Evolutionary conservation across 2,113 vertebrate genomes (phyloP).

Genomic region (Epinephelus moara): DNA sequence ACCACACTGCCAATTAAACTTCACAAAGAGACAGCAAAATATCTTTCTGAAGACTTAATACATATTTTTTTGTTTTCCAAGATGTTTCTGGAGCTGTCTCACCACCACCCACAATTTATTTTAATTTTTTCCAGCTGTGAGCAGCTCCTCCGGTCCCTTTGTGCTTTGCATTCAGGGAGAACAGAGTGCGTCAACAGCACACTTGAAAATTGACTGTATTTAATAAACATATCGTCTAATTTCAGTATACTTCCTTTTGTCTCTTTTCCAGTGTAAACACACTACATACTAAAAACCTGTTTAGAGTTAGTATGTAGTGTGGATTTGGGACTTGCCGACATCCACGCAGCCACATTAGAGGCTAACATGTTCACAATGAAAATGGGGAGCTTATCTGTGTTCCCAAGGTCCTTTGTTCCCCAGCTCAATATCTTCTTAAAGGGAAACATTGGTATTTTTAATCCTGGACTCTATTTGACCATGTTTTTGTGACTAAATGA

Average conservation of each 20-base stretch:
- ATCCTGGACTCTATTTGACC: too few relatives aligned
- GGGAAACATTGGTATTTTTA: too few relatives aligned
- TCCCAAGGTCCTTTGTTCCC: too few relatives aligned
- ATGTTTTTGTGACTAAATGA: too few relatives aligned
- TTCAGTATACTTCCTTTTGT: neutral
- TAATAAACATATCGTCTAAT: neutral
- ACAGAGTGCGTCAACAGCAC: constrained; percentile 20
- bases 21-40: constrained; percentile 25
- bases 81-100: constrained; percentile 24
- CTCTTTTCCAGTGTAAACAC: neutral
- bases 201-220: neutral
- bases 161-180: constrained; percentile 28
- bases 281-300: neutral
- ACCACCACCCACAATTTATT: constrained; percentile 35
- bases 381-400: neutral
- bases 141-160: constrained; percentile 32
- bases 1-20: constrained; percentile 15
- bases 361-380: neutral
- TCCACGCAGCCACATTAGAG: neutral
- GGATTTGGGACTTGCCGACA: neutral
- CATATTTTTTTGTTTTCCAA: constrained; percentile 25
- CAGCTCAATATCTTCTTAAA: too few relatives aligned
- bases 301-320: neutral
- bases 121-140: constrained; percentile 49
- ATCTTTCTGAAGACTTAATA: constrained; percentile 28